A percentile compares a stretch with the other conserved stretches of the same genome.
These are phyloP conservation scores for Vimba vimba DNA, from an alignment of 2,113 vertebrate genomes.

Conservation along the genomic window DNA sequence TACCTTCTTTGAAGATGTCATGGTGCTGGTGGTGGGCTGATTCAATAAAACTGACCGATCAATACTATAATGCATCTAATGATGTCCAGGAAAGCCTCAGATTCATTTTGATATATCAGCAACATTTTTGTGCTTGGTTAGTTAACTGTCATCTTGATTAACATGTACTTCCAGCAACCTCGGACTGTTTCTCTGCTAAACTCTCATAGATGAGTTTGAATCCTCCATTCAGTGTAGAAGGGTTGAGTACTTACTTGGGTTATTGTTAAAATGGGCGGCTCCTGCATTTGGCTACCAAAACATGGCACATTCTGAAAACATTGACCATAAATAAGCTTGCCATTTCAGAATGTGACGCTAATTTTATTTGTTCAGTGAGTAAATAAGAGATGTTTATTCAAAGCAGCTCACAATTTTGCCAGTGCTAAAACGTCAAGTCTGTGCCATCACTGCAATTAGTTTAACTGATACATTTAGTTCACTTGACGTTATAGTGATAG, in stretches of 20 bases:
- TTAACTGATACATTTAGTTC: neutral
- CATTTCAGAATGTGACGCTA: constrained; percentile 1
- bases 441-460: neutral
- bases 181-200: neutral
- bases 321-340: neutral
- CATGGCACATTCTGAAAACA: neutral
- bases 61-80: neutral
- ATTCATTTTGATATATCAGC: neutral
- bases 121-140: neutral
- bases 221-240: neutral
- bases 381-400: neutral
- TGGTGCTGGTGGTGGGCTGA: constrained; percentile 36
- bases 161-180: neutral
- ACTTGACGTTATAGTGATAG: neutral
- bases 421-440: neutral
- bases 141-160: neutral
- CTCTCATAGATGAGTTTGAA: neutral
- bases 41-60: constrained; percentile 24
- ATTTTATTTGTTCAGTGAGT: neutral
- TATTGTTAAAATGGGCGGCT: neutral
- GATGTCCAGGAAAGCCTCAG: neutral
- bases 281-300: constrained; percentile 1
- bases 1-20: constrained; percentile 22
- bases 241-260: neutral
- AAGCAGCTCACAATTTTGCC: neutral